phyloP scores from a whole-genome alignment of 1,140 invertebrate genomes.

The Zaprionus lachaisei region DNA sequence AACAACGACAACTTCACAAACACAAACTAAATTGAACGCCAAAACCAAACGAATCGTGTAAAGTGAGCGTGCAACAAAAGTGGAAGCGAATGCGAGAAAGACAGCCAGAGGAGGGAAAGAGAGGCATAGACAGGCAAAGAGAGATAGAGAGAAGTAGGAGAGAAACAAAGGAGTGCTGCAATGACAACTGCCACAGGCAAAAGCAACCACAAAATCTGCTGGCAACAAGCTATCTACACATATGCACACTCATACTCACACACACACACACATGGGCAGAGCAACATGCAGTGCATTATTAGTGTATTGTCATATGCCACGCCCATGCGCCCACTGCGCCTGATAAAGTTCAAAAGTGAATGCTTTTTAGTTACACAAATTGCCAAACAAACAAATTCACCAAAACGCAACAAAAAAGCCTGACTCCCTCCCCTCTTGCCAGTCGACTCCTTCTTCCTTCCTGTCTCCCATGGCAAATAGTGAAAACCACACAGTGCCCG shows the following conservation, averaged over 20 bases:
- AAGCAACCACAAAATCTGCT: conserved; percentile 52
- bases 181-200: conserved; percentile 47
- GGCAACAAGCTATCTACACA: conserved; percentile 47
- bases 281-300: conserved; percentile 46
- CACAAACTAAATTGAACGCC: conserved; percentile 46
- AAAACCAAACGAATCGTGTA: conserved; percentile 47
- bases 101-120: neutral
- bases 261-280: conserved; percentile 7
- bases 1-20: conserved; percentile 25
- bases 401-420: conserved; percentile 26
- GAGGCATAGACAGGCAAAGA: neutral
- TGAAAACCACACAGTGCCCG: conserved; percentile 25
- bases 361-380: conserved; percentile 81
- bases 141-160: neutral
- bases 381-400: conserved; percentile 75
- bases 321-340: conserved; percentile 32
- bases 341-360: conserved; percentile 80
- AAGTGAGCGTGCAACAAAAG: conserved; percentile 17
- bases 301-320: conserved; percentile 46
- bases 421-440: neutral
- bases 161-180: neutral
- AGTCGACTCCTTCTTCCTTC: neutral
- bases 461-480: conserved; percentile 11
- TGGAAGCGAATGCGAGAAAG: conserved; percentile 5
- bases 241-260: conserved; percentile 19